Conservation (phyloP, 2,113 vertebrate genomes). For the Cyphotilapia sp. region DNA sequence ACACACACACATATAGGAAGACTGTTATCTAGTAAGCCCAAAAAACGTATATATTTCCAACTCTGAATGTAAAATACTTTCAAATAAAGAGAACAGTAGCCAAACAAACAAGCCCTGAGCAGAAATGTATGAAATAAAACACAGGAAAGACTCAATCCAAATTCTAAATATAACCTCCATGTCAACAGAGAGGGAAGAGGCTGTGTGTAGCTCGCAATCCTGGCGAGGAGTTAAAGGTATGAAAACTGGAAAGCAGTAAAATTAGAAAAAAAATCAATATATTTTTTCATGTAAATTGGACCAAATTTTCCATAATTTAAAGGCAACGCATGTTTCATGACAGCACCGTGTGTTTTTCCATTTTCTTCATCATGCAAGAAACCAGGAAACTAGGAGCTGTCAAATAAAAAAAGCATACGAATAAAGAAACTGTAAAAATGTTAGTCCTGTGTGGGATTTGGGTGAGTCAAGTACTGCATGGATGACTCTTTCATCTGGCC, state of each 20-base stretch:
- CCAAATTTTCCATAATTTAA: neutral
- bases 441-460: neutral
- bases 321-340: neutral
- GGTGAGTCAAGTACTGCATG: no score
- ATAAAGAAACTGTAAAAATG: neutral
- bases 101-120: neutral
- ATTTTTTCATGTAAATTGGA: neutral
- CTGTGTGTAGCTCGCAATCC: neutral
- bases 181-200: neutral
- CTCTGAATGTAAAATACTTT: neutral
- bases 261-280: neutral
- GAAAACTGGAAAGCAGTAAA: neutral
- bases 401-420: neutral
- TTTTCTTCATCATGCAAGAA: neutral
- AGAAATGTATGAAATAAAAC: neutral
- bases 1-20: neutral
- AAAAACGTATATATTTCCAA: neutral
- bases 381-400: neutral
- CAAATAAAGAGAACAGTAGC: neutral
- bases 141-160: neutral
- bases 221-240: neutral
- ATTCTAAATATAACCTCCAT: neutral
- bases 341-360: rapidly evolving
- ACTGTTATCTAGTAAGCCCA: neutral
- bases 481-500: neutral